Percentiles rank a stretch among this genome's conserved stretches.
Evolutionary conservation across 64 coral and sea anemone genomes (phyloP).

Genomic region (Cladopsammia gracilis): DNA sequence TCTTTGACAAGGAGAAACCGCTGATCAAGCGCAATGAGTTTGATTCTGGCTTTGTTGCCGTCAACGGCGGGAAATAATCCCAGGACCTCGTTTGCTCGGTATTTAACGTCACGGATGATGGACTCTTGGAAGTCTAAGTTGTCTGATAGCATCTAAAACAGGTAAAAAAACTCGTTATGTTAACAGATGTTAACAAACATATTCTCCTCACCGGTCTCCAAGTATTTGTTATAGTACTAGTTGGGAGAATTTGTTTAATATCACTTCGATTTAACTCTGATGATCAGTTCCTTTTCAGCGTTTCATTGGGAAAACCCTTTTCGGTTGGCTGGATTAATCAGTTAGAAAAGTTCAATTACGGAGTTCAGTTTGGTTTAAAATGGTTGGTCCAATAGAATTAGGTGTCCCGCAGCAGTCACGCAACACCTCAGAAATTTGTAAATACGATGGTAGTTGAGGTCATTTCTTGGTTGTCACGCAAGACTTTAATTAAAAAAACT

Average conservation of each 20-base stretch:
- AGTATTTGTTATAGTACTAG: too few species aligned
- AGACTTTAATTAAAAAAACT: too few species aligned
- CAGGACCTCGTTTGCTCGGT: constrained; percentile 60
- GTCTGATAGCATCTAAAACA: constrained; percentile 79
- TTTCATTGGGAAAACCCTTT: too few species aligned
- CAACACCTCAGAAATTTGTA: too few species aligned
- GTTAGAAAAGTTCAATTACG: too few species aligned
- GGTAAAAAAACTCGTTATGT: background rate
- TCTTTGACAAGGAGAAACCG: constrained; percentile 73
- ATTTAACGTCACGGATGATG: constrained; percentile 78
- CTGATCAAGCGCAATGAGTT: constrained; percentile 63
- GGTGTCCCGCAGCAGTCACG: background rate
- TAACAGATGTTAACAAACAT: background rate
- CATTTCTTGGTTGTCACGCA: too few species aligned
- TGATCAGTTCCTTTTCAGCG: too few species aligned
- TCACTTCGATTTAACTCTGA: too few species aligned
- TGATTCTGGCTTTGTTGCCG: constrained; percentile 46
- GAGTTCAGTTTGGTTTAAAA: background rate
- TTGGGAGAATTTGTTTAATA: too few species aligned
- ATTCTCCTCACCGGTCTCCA: too few species aligned
- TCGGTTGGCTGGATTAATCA: too few species aligned
- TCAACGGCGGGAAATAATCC: constrained; percentile 66
- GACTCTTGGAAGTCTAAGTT: constrained; percentile 90
- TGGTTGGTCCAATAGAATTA: background rate
- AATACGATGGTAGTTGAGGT: too few species aligned